phyloP scores from a whole-genome alignment of 2,888 invertebrate genomes.

The Lobophora halterata region DNA sequence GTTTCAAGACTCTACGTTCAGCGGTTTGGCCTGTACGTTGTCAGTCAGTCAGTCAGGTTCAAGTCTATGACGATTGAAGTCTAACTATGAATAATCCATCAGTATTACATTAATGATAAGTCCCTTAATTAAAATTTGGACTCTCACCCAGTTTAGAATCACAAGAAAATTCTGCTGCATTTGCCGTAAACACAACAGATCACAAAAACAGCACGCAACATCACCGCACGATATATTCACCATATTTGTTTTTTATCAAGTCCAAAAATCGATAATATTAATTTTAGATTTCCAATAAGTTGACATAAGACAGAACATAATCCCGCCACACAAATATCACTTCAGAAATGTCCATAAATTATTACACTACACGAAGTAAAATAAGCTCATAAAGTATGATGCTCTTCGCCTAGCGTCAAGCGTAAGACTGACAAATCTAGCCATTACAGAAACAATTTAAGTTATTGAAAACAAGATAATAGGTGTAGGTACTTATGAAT shows the following conservation, averaged over 20 bases:
- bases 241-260: slow-evolving; percentile 24
- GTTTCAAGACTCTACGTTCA: too few species aligned
- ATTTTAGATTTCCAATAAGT: slow-evolving; percentile 19
- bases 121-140: too few species aligned
- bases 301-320: slow-evolving; percentile 21
- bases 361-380: too few species aligned
- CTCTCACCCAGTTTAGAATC: slow-evolving; percentile 28
- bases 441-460: slow-evolving; percentile 8
- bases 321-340: slow-evolving; percentile 5
- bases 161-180: slow-evolving; percentile 15
- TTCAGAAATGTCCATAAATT: background rate
- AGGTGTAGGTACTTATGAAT: slow-evolving; percentile 9
- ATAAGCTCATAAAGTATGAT: too few species aligned
- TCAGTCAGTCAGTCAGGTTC: too few species aligned
- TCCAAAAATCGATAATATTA: slow-evolving; percentile 31
- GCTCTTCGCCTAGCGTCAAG: background rate
- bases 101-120: too few species aligned
- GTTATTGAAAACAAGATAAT: slow-evolving; percentile 10
- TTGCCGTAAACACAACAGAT: slow-evolving; percentile 17
- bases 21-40: too few species aligned
- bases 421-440: slow-evolving; percentile 10
- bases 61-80: too few species aligned
- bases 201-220: slow-evolving; percentile 20
- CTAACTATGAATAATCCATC: too few species aligned
- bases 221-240: slow-evolving; percentile 23